Evolutionary conservation across 2,888 invertebrate genomes (phyloP), one percentile per base, ranked within the genome.

Genomic region (Tridacna crocea): DNA sequence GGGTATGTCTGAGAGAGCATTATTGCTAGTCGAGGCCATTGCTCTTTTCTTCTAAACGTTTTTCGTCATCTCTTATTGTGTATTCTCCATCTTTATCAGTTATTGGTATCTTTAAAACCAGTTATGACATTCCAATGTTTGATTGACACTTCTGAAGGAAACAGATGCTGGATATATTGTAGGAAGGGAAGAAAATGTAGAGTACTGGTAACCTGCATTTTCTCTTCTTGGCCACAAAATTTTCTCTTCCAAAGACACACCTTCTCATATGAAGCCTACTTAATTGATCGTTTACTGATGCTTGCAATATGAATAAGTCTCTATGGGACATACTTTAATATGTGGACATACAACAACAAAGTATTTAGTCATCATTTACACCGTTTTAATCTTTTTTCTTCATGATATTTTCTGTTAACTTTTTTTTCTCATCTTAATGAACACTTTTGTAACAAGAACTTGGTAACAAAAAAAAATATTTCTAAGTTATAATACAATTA

Each of bases 341-440:
- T 8, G 8, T 36, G 36, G 36, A 36, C 36, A 36, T 36, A 36
- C 36, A 4, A 36, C 8, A 55, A 55, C 2, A 10, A 55, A 55
- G 10, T n/a, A 55, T 10, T 55, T 27, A 8, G 22, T 48, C 17
- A 24, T 70, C 70, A 70, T 70, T 70, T 70, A 51, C 70, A 74
- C 74, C 26, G n/a, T 74, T 74, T 72, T 74, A 74, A 36, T 60
- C n/a, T n/a, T 74, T 74, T 74, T 74, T 74, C 74, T 74, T 74
- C 74, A 60, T 74, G 47, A 74, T 60, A 13, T 74, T 74, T 74
- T 60, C 22, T 60, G 24, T 17, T 51, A 48, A 17, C 46, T 61
- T 61, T 63, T 74, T n/a, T n/a, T 72, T 72, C 19, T 58, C 55
- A 26, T 73, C 26, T 61, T 61, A 60, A 74, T 27, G 60, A 74